These are phyloP conservation scores for Rhinatrema bivittatum DNA, from an alignment of 2,797 vertebrate genomes.

Conservation along the genomic window DNA sequence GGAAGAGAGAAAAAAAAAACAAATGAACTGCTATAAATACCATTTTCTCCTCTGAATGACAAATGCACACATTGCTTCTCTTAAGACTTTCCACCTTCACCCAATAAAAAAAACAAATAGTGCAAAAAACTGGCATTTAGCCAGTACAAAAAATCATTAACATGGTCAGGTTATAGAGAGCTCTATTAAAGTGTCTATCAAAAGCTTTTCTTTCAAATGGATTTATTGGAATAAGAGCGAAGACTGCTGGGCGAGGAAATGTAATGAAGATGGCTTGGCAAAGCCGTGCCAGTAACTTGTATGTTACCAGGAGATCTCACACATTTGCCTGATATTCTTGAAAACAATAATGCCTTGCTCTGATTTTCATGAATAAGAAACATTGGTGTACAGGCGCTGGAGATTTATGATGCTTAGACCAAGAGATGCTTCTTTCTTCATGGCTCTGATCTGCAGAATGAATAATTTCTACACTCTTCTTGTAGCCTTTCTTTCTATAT, in stretches of 20 bases:
- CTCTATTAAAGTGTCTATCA: conserved; percentile 54
- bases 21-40: too few relatives aligned
- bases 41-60: too few relatives aligned
- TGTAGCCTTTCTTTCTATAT: too few relatives aligned
- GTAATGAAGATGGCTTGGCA: conserved; percentile 11
- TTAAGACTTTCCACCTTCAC: too few relatives aligned
- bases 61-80: too few relatives aligned
- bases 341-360: not conserved
- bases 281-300: conserved; percentile 13
- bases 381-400: not conserved
- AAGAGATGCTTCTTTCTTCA: too few relatives aligned
- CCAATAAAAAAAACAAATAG: too few relatives aligned
- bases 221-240: conserved; percentile 47
- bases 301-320: conserved; percentile 18
- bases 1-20: too few relatives aligned
- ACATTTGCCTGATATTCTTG: not conserved
- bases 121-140: conserved; percentile 41
- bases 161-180: conserved; percentile 44
- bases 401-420: too few relatives aligned
- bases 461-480: too few relatives aligned
- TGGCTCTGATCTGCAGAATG: too few relatives aligned
- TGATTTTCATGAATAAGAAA: conserved; percentile 5
- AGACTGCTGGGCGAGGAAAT: conserved; percentile 30
- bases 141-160: conserved; percentile 45
- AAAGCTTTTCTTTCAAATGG: conserved; percentile 40